Conservation (phyloP, 2,797 vertebrate species). For the Helarctos malayanus region DNA sequence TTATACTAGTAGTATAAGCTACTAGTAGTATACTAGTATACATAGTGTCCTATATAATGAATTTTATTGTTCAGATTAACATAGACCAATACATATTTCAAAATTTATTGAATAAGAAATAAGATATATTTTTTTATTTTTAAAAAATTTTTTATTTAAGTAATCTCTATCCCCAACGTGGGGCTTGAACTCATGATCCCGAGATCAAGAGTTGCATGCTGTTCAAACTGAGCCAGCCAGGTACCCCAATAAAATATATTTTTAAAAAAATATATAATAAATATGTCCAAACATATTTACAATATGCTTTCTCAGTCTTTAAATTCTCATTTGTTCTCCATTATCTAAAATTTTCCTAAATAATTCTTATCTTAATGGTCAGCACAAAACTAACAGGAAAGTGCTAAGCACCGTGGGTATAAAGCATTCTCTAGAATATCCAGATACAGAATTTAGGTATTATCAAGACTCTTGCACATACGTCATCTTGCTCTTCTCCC, state of each 20-base stretch:
- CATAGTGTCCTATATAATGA: constrained; percentile 14
- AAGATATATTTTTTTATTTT: not conserved
- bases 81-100: constrained; percentile 18
- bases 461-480: constrained; percentile 58
- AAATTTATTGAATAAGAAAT: constrained; percentile 24
- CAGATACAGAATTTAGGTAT: constrained; percentile 10
- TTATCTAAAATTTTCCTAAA: constrained; percentile 48
- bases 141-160: not conserved
- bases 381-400: constrained; percentile 32
- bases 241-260: not conserved
- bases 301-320: constrained; percentile 32
- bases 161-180: not conserved
- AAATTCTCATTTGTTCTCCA: constrained; percentile 28
- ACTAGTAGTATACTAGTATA: not conserved
- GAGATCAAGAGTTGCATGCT: not conserved
- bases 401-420: not conserved
- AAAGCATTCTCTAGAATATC: constrained; percentile 34
- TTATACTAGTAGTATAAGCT: no score
- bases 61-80: constrained; percentile 68
- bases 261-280: constrained; percentile 58
- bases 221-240: not conserved
- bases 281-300: not conserved
- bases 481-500: constrained; percentile 51
- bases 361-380: constrained; percentile 36
- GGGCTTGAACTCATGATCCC: not conserved